Conservation (phyloP, 2,888 invertebrate species). For the Petrolisthes cinctipes region DNA sequence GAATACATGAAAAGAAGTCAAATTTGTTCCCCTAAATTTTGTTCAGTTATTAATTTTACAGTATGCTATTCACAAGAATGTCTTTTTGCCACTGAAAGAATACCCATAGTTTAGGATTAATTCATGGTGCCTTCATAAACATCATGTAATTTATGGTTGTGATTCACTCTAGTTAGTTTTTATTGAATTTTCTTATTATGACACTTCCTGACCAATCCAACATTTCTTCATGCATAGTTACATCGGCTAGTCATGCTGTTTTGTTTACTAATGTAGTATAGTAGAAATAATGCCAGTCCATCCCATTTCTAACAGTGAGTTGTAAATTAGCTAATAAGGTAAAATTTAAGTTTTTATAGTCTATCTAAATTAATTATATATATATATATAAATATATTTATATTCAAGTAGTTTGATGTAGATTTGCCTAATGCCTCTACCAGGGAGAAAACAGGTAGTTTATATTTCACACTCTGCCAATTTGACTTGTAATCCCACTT, state of each 20-base stretch:
- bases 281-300: constrained; percentile 12
- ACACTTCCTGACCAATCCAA: neutral
- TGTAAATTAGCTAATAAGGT: constrained; percentile 13
- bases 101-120: too few species aligned
- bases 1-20: too few species aligned
- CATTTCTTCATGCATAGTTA: constrained; percentile 18
- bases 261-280: constrained; percentile 18
- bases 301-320: neutral
- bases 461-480: neutral
- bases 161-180: too few species aligned
- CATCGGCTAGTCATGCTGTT: constrained; percentile 9
- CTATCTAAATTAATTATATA: neutral
- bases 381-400: constrained; percentile 1
- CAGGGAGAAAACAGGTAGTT: neutral
- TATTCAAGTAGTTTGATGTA: neutral
- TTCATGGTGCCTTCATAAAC: too few species aligned
- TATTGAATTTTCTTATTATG: too few species aligned
- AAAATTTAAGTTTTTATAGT: neutral
- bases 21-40: too few species aligned
- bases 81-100: too few species aligned
- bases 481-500: neutral
- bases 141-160: too few species aligned
- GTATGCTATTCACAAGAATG: too few species aligned
- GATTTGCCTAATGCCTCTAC: neutral
- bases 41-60: too few species aligned